phyloP scores from a whole-genome alignment of 30 jellyfish, hydroid and myxozoan genomes.

The Cassiopea xamachana region DNA sequence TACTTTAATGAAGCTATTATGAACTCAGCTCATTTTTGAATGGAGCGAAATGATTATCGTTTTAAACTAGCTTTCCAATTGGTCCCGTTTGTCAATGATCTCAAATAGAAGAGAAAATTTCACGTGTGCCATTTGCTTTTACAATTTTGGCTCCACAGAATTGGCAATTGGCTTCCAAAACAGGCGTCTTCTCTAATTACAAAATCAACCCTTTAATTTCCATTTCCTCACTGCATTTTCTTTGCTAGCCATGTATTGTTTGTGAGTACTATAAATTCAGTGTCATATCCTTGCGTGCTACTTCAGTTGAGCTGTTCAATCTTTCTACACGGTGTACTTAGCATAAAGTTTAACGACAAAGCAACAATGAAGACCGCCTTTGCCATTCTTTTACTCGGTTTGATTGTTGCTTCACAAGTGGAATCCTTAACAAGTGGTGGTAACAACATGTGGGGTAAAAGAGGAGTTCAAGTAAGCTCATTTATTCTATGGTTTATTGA shows the following conservation, averaged over 20 bases:
- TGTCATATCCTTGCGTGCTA: neutral
- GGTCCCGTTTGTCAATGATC: neutral
- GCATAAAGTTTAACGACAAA: neutral
- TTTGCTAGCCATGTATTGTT: neutral
- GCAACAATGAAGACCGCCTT: conserved; percentile 8
- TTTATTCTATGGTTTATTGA: too few relatives aligned
- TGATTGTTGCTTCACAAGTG: conserved; percentile 14
- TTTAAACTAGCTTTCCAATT: neutral
- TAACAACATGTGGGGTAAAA: conserved; percentile 2
- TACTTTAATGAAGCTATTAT: neutral
- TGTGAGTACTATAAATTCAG: neutral
- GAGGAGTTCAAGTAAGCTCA: neutral
- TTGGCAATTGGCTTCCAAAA: neutral
- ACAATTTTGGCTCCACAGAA: neutral
- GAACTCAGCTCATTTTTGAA: neutral
- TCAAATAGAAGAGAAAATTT: neutral
- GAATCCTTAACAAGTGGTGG: conserved; percentile 21
- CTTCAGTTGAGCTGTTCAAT: neutral
- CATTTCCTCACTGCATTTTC: neutral
- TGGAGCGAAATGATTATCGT: neutral
- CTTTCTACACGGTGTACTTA: too few relatives aligned
- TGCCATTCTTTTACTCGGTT: conserved; percentile 5
- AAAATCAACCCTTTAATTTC: neutral
- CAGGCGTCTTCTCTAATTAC: neutral
- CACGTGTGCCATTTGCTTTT: conserved; percentile 5